Percentiles rank a stretch among this genome's conserved stretches.
Evolutionary conservation across 1,140 invertebrate genomes (phyloP).

Genomic region (Gryon sp.): DNA sequence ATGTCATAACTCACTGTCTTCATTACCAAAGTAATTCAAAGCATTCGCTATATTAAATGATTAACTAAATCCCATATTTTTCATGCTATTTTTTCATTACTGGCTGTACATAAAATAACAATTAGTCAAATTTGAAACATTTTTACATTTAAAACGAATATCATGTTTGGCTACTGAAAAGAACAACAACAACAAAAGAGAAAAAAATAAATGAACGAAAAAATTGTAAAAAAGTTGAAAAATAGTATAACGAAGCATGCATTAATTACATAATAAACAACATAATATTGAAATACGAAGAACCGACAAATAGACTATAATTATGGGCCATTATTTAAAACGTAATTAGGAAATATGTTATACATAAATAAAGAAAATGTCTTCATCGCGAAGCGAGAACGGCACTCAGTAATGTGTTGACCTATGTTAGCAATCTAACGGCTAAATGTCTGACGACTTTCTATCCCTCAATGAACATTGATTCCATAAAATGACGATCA

Average conservation of each 20-base stretch:
- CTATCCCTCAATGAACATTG: conserved; percentile 24
- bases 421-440: neutral
- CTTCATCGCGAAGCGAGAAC: conserved; percentile 8
- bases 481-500: conserved; percentile 40
- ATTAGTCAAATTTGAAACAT: conserved; percentile 3
- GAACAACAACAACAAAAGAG: too few relatives aligned
- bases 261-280: too few relatives aligned
- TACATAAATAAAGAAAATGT: conserved; percentile 34
- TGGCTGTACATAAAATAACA: conserved; percentile 2
- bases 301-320: conserved; percentile 43
- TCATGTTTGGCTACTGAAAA: neutral
- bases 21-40: conserved; percentile 14
- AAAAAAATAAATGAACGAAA: too few relatives aligned
- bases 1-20: conserved; percentile 14
- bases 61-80: neutral
- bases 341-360: conserved; percentile 17
- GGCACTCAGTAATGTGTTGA: conserved; percentile 1
- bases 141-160: conserved; percentile 20
- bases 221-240: too few relatives aligned
- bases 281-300: too few relatives aligned
- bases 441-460: conserved; percentile 11
- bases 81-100: neutral
- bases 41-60: conserved; percentile 1
- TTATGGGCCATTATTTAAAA: conserved; percentile 14
- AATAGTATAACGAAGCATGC: too few relatives aligned